Base-by-base conservation (phyloP, 2,113 vertebrate genomes). In the Bothrops jararaca region DNA sequence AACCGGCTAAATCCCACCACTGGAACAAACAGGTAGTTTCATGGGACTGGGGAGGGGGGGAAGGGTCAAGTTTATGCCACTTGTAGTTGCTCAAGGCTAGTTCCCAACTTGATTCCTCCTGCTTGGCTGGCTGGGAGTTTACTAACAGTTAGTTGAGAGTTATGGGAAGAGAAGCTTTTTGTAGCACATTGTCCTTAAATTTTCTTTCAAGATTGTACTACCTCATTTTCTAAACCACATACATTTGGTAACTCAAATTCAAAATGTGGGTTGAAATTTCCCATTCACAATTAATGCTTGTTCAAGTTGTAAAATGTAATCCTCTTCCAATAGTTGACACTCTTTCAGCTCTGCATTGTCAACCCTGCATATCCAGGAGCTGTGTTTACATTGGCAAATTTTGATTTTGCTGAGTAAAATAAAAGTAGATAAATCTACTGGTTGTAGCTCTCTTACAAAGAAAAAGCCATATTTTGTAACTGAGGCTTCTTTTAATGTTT, bases 401-500 rank as follows among this genome's bases (percentile, higher is more conserved):
- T 45, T 85, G 74, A n/a, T 93, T 91, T 93, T 86, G 56, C 13
- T 86, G 80, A 90, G 52, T 91, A 94, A 93, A 53, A 92, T 86
- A 0, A 26, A 93, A 91, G 88, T 92, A 90, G 90, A 89, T 87
- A 92, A 69, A 20, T n/a, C 34, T 13, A 90, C 95, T 89, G 89
- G 56, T 93, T 60, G 92, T 0, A 0, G 91, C 22, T 96, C 94
- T 94, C 92, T 95, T 93, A 93, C 29, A 57, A 64, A 92, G 29
- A 39, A 50, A 94, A 96, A 96, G 95, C 94, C 94, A 95, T 93
- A 94, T 89, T 96, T 92, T 95, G 22, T 94, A 95, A 93, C 93
- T 93, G 53, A 7, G 53, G 93, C 29, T 89, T 50, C 1, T 58
- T 2, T 89, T 80, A 42, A 9, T 22, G 18, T 39, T 80, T 80